Evolutionary conservation across 2,113 vertebrate species (phyloP), one percentile per base, ranked within the genome.

Genomic region (Balaeniceps rex): DNA sequence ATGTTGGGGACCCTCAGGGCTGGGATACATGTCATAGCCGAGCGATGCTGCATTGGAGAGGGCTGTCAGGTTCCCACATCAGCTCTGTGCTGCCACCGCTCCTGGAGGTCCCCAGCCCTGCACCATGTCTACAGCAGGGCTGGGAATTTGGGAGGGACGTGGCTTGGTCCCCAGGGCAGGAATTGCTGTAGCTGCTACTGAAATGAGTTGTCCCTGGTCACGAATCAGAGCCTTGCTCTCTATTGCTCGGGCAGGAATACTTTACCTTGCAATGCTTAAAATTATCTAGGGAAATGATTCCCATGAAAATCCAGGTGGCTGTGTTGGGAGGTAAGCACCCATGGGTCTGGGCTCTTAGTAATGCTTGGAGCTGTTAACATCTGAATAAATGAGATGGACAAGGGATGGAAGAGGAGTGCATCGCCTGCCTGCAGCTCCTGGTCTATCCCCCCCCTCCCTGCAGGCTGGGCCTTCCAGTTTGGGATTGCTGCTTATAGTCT

Each of bases 1-100:
- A 5, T 89, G 24, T 7, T 57, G 52, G 47, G n/a, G 42, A 34
- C 31, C 17, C 66, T 88, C 26, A 8, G 68, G 68, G 34, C 44
- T n/a, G 47, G n/a, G 36, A 6, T 36, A 4, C 0, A 0, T 42
- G 47, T 68, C 36, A 12, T 8, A 74, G 72, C 12, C 0, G 0
- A 58, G 60, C 4, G 3, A 8, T 64, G 55, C 12, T 0, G 0
- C 0, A 0, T 12, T 68, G 63, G 52, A 40, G 63, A 9, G 76
- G 36, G 31, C 61, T 21, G 19, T 34, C 25, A 31, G 7, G 11
- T 47, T 83, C 36, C 44, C 24, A 8, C 0, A 0, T 61, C 52
- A 18, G 34, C 34, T 76, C 33, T 6, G 2, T 17, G 5, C 75
- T 79, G 65, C 33, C 72, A 17, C 36, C 1, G 3, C 19, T 58